These are phyloP conservation scores for Prionchulus punctatus DNA, from an alignment of 2,888 invertebrate species.

Conservation along the genomic window DNA sequence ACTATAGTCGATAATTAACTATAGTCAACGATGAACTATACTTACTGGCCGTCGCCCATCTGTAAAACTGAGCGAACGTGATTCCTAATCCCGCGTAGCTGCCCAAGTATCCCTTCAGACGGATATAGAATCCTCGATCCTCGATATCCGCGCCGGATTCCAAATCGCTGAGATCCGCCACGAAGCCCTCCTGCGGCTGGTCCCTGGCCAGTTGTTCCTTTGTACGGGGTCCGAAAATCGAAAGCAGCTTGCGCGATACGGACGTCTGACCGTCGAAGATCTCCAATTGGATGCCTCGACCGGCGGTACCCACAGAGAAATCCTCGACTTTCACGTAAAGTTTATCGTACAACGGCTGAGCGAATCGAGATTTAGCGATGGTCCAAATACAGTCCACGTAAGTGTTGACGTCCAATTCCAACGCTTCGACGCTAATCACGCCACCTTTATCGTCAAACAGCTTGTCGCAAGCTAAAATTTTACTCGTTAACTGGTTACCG, in stretches of 20 bases:
- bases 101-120: constrained; percentile 49
- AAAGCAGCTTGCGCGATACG: constrained; percentile 41
- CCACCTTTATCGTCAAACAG: constrained; percentile 18
- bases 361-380: constrained; percentile 14
- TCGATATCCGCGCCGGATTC: constrained; percentile 6
- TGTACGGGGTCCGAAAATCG: constrained; percentile 15
- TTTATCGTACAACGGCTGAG: constrained; percentile 14
- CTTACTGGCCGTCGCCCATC: constrained; percentile 14
- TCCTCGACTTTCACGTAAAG: constrained; percentile 16
- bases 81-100: constrained; percentile 49
- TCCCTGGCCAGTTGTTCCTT: constrained; percentile 14
- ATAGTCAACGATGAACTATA: constrained; percentile 16
- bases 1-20: not conserved
- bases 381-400: constrained; percentile 22
- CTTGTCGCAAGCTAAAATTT: constrained; percentile 19
- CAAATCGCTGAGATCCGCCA: constrained; percentile 1
- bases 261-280: constrained; percentile 54
- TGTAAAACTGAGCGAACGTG: constrained; percentile 43
- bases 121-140: constrained; percentile 50
- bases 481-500: not conserved
- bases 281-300: constrained; percentile 32
- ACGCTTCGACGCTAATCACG: constrained; percentile 12
- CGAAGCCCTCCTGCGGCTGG: constrained; percentile 16
- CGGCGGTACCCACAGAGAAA: not conserved
- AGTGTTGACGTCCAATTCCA: constrained; percentile 7